A percentile compares a stretch with the other conserved stretches of the same genome.
Evolutionary conservation across 2,797 vertebrate species (phyloP).

Genomic region (Enteromius thamalakanensis): DNA sequence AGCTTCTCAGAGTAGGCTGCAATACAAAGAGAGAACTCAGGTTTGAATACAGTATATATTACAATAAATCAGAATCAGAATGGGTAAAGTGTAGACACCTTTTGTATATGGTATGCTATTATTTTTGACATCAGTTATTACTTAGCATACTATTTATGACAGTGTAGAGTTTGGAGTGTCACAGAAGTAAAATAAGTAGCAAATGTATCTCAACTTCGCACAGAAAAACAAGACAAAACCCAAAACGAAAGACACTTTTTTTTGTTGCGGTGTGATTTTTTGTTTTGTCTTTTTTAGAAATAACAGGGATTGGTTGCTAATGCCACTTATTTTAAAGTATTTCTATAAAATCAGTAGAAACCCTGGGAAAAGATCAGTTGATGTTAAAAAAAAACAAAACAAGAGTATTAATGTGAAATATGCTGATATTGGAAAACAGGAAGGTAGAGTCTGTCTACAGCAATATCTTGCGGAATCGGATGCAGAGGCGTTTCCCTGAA

Average conservation of each 20-base stretch:
- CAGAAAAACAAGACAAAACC: background rate
- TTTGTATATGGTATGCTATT: background rate
- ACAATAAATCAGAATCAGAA: background rate
- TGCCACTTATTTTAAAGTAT: background rate
- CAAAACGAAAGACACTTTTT: background rate
- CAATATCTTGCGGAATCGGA: background rate
- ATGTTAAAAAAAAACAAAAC: background rate
- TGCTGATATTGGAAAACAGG: background rate
- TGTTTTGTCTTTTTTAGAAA: background rate
- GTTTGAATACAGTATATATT: background rate
- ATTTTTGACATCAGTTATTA: background rate
- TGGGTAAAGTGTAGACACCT: background rate
- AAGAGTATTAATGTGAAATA: background rate
- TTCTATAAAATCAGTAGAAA: background rate
- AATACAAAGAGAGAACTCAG: constrained; percentile 45
- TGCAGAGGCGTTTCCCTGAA: background rate
- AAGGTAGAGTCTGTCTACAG: background rate
- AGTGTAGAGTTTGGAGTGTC: background rate
- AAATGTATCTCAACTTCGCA: background rate
- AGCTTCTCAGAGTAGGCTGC: constrained; percentile 93
- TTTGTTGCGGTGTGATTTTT: too few relatives aligned
- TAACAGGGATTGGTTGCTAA: background rate
- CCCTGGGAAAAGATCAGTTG: background rate
- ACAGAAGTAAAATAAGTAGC: too few relatives aligned
- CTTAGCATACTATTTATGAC: background rate